Conservation (phyloP, 1,140 invertebrate genomes). For the Palaemon carinicauda region DNA sequence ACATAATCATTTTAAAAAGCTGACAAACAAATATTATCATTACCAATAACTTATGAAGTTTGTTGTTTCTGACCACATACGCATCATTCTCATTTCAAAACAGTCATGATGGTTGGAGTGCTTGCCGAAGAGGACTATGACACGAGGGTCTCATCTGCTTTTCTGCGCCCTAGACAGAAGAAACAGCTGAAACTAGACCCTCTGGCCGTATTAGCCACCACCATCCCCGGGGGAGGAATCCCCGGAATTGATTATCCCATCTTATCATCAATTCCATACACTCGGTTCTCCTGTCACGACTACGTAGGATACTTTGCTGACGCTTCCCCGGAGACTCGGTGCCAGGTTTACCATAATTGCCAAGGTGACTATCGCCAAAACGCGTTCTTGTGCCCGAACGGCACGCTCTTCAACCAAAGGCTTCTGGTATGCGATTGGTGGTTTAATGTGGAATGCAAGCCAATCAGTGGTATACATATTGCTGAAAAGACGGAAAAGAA, state of each 20-base stretch:
- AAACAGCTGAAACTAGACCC: neutral
- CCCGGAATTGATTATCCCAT: constrained; percentile 10
- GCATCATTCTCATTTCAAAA: too few relatives aligned
- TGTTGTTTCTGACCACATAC: too few relatives aligned
- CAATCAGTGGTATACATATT: too few relatives aligned
- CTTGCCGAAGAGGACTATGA: too few relatives aligned
- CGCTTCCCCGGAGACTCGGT: neutral
- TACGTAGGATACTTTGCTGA: constrained; percentile 2
- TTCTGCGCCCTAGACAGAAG: neutral
- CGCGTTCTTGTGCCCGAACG: constrained; percentile 16
- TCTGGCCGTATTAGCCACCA: neutral
- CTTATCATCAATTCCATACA: neutral
- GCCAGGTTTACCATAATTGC: constrained; percentile 22
- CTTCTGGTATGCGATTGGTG: constrained; percentile 9
- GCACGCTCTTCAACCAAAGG: neutral
- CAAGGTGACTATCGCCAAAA: neutral
- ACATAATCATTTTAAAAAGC: too few relatives aligned
- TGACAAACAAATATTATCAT: too few relatives aligned
- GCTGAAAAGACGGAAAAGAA: too few relatives aligned
- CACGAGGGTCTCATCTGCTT: too few relatives aligned
- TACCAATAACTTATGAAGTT: too few relatives aligned
- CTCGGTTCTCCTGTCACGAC: neutral
- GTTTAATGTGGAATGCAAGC: neutral
- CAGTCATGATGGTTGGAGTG: too few relatives aligned
- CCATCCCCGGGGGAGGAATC: neutral